Base-by-base conservation (phyloP, 2,113 vertebrate genomes). In the Thermophis baileyi region DNA sequence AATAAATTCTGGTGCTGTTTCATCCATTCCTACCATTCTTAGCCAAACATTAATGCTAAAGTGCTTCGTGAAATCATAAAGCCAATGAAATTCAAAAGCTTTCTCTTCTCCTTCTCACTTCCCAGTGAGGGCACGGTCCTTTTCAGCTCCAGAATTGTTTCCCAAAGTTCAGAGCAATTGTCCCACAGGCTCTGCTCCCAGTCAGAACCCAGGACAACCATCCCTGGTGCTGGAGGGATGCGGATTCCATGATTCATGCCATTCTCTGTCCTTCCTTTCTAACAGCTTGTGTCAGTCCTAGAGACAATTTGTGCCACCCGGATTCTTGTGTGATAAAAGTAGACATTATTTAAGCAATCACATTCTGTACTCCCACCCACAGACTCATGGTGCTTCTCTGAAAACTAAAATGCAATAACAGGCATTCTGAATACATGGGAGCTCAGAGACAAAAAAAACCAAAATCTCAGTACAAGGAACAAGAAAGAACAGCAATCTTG, bases 351-450 rank as follows among this genome's bases (percentile, higher is more conserved):
- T 87, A 1, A 18, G 89, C 87, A 94, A n/a, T 87, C 57, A 89
- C 90, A 69, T 6, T 35, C 93, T 54, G 44, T 90, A 87, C 92
- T 88, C 5, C 1, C 63, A 93, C 92, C 89, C 63, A 74, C 3
- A 20, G 54, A 55, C 57, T 90, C 27, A 86, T 46, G 20, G 81
- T 47, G 55, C 55, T 74, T 90, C n/a, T 44, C 49, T 53, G 44
- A 6, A 0, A 0, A 51, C 16, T 88, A 55, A 44, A 18, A 88
- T 86, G 91, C 35, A 55, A 14, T 88, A 94, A 94, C 0, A 35
- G 81, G 50, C 89, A 94, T 93, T 93, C 88, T 91, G 49, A 63
- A 85, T 93, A 92, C 93, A 94, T 40, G 69, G 94, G 89, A 87
- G 86, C 46, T 35, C 91, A 90, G 90, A 0, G 0, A 20, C 18